Percentiles rank a stretch among this genome's conserved stretches.
Evolutionary conservation across 2,888 invertebrate genomes (phyloP).

Genomic region (Leptinotarsa juncta): DNA sequence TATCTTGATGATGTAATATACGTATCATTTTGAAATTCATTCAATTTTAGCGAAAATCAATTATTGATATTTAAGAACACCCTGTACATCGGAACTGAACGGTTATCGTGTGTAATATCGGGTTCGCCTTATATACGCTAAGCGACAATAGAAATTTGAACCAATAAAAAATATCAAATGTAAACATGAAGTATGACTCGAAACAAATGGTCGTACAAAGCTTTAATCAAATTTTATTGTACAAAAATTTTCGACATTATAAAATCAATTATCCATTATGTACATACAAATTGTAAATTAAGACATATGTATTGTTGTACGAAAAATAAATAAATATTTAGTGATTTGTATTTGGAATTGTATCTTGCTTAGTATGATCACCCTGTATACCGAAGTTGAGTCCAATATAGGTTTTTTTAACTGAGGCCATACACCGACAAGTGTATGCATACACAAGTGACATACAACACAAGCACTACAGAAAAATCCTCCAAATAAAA

Average conservation of each 20-base stretch:
- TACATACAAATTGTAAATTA: slow-evolving; percentile 60
- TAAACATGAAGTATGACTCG: slow-evolving; percentile 34
- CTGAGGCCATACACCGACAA: no score
- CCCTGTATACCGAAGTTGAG: slow-evolving; percentile 60
- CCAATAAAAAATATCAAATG: slow-evolving; percentile 48
- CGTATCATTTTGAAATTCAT: no score
- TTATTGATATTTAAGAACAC: not conserved
- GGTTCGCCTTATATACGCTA: slow-evolving; percentile 38
- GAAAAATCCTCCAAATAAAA: no score
- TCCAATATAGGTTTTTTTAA: not conserved
- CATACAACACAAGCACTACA: no score
- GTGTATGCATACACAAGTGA: no score
- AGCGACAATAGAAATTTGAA: slow-evolving; percentile 53
- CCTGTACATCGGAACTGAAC: not conserved
- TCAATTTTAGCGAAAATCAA: not conserved
- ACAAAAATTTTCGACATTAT: slow-evolving; percentile 59
- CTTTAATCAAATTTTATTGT: slow-evolving; percentile 63
- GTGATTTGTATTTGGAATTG: slow-evolving; percentile 61
- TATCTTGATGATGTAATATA: no score
- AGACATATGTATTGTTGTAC: slow-evolving; percentile 63
- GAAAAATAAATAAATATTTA: slow-evolving; percentile 63
- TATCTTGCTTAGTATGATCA: slow-evolving; percentile 57
- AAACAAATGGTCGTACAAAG: slow-evolving; percentile 51
- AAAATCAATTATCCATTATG: slow-evolving; percentile 52
- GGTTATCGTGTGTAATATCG: slow-evolving; percentile 7